Percentiles rank a stretch among this genome's conserved stretches.
Conservation (phyloP, 1,140 invertebrate species). For the Drosophila pectinifera region DNA sequence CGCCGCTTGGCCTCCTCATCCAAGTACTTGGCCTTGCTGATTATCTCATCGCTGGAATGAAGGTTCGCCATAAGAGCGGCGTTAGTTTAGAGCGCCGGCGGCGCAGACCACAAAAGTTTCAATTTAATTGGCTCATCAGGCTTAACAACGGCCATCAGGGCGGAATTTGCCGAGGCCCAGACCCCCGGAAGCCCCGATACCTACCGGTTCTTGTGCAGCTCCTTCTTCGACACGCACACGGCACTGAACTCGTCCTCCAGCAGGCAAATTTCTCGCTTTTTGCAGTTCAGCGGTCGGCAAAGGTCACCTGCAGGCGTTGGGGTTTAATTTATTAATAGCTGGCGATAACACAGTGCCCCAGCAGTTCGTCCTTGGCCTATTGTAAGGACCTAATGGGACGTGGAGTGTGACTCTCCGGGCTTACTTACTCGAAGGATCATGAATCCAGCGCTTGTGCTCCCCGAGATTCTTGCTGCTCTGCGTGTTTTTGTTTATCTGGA, state of each 20-base stretch:
- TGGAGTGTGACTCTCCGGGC: background rate
- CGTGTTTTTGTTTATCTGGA: conserved; percentile 78
- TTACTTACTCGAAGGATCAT: conserved; percentile 91
- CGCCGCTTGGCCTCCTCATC: conserved; percentile 86
- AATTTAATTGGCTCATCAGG: conserved; percentile 77
- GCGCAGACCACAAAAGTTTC: conserved; percentile 53
- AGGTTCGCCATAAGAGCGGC: conserved; percentile 11
- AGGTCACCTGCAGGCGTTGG: conserved; percentile 89
- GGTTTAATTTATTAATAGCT: conserved; percentile 49
- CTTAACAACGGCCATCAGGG: conserved; percentile 11
- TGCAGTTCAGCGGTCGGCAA: conserved; percentile 93
- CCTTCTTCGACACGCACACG: conserved; percentile 94
- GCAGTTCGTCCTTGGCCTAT: conserved; percentile 10
- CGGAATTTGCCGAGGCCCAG: background rate
- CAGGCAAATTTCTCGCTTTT: conserved; percentile 94
- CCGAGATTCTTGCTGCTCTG: conserved; percentile 84
- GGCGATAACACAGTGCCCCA: conserved; percentile 11
- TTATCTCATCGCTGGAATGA: conserved; percentile 87
- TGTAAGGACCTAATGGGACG: conserved; percentile 8
- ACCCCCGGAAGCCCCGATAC: conserved; percentile 5
- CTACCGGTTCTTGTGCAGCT: conserved; percentile 93
- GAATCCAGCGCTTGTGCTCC: conserved; percentile 89
- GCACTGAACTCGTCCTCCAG: conserved; percentile 94
- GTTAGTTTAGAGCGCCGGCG: conserved; percentile 34
- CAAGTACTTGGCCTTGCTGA: conserved; percentile 88